Conservation (phyloP, 1,140 invertebrate genomes). For the Hycleus phaleratus region DNA sequence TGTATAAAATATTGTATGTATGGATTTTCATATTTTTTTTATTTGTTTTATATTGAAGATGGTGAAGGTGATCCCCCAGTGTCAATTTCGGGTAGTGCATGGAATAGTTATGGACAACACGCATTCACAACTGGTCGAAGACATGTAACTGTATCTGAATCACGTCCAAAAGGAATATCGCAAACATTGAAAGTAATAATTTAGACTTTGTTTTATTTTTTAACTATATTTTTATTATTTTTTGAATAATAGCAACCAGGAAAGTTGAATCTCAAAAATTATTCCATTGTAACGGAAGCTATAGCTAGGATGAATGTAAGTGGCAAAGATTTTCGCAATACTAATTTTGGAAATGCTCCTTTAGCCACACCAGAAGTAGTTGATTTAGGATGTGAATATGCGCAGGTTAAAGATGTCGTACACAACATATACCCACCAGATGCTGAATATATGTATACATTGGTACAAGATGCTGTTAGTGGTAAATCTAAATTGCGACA, state of each 20-base stretch:
- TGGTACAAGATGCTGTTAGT: constrained; percentile 57
- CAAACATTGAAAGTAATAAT: constrained; percentile 67
- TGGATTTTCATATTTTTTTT: constrained; percentile 14
- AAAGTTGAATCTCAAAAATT: constrained; percentile 84
- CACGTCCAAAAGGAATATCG: constrained; percentile 64
- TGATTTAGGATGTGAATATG: constrained; percentile 61
- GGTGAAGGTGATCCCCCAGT: constrained; percentile 42
- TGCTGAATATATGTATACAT: constrained; percentile 51
- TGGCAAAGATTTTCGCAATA: constrained; percentile 46
- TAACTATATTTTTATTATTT: no score
- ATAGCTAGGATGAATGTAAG: constrained; percentile 67
- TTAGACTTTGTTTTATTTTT: constrained; percentile 33
- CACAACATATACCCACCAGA: constrained; percentile 49
- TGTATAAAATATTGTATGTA: background rate
- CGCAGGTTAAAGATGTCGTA: constrained; percentile 58
- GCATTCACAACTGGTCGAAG: constrained; percentile 77
- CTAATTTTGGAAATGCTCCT: constrained; percentile 59
- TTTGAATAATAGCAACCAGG: constrained; percentile 60
- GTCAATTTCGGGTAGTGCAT: constrained; percentile 41
- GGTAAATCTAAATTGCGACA: constrained; percentile 53
- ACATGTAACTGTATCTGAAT: constrained; percentile 54
- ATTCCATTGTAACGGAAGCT: constrained; percentile 80
- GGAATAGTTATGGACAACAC: constrained; percentile 62
- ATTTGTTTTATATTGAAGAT: constrained; percentile 33
- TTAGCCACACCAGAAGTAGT: constrained; percentile 74